Base-by-base conservation (phyloP, 2,888 invertebrate genomes). In the Pandemis cinnamomeana region DNA sequence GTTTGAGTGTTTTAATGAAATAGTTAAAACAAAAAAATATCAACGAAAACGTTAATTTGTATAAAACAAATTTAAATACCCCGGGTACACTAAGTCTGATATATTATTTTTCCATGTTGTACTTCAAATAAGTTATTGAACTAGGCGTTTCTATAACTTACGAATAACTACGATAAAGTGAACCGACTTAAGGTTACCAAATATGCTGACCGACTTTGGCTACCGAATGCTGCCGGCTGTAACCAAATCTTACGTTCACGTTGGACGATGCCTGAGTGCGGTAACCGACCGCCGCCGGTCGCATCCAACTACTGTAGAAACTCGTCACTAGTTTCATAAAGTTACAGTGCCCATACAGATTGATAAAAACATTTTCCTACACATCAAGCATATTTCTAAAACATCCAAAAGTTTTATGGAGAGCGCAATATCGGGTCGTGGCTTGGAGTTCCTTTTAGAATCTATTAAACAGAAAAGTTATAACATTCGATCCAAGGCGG, bases 391-490 rank as follows among this genome's bases (percentile, higher is more conserved):
- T 69, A 72, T 68, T 72, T 72, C 71, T 55, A 67, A 72, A 68
- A 58, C 67, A 71, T 71, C 48, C 63, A 53, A 60, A 70, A 84
- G 81, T 86, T 85, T 87, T 82, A 85, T 83, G 79, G 72, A 75
- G 80, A 78, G 78, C 79, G 85, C 83, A 82, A 86, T 74, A 67
- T 62, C 61, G 71, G 62, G 48, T 84, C 82, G 83, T 81, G 77
- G 75, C 78, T 83, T 80, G 81, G 83, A 82, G 83, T 84, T 81
- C 80, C 80, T 85, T 88, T 87, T 81, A 86, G 85, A 90, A 87
- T 89, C 87, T 88, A 88, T 89, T 89, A 88, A 84, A 84, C 79
- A 82, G 77, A 76, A 83, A 89, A 89, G 87, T 90, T 89, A 86
- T 88, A 86, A 87, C 83, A 87, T 87, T 81, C 82, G 84, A 85